phyloP scores from a whole-genome alignment of 2,113 vertebrate genomes.

The Albula goreensis region DNA sequence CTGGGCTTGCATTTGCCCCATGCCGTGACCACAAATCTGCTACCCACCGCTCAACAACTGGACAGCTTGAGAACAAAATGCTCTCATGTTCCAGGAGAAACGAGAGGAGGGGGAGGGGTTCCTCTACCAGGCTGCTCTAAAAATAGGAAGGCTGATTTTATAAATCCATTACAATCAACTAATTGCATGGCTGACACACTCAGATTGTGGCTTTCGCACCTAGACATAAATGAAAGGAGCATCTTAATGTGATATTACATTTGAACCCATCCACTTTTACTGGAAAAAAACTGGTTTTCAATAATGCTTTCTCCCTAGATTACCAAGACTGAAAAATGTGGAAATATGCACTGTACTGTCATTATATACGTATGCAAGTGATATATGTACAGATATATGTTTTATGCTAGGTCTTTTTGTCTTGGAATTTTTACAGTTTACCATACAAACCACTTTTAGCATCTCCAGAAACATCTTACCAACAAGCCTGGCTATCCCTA shows the following conservation, averaged over 20 bases:
- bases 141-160: constrained; percentile 42
- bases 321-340: neutral
- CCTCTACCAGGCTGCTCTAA: neutral
- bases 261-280: constrained; percentile 55
- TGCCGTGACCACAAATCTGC: constrained; percentile 40
- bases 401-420: too few species aligned
- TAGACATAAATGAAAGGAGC: constrained; percentile 72
- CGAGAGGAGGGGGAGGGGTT: neutral
- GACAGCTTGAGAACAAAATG: constrained; percentile 11
- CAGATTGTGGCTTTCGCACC: constrained; percentile 52
- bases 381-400: too few species aligned
- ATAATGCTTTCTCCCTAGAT: constrained; percentile 48
- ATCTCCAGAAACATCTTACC: neutral
- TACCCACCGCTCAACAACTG: constrained; percentile 22
- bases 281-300: constrained; percentile 44
- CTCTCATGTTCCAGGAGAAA: constrained; percentile 25
- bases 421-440: too few species aligned
- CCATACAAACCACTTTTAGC: too few species aligned
- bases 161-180: constrained; percentile 70
- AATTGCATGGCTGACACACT: constrained; percentile 65
- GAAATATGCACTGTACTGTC: neutral
- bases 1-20: constrained; percentile 37
- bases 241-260: constrained; percentile 66
- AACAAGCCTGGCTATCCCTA: neutral
- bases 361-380: too few species aligned